Evolutionary conservation across 2,888 invertebrate species (phyloP), one percentile per base, ranked within the genome.

Genomic region (Lasioglossum oenotherae): DNA sequence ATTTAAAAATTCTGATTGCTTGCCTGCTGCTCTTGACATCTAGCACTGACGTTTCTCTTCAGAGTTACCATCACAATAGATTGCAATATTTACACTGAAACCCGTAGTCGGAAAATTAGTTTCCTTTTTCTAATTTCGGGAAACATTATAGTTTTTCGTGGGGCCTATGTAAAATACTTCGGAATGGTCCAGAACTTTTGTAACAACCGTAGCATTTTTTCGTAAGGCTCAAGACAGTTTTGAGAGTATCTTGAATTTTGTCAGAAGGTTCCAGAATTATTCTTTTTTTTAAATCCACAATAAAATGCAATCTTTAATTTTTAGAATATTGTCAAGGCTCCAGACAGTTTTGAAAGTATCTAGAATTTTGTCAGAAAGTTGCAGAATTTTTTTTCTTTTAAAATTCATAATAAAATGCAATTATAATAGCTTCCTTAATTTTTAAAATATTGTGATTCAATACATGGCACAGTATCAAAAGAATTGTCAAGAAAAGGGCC

Each of bases 1-100:
- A 64, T 64, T 64, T 64, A 64, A 64, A 64, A 64, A 31, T 64
- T 64, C 31, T 27, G 31, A 64, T 64, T 64, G 64, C 64, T 64
- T 3, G n/a, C 19, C 23, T 6, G 23, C 23, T 23, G 49, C 31
- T 6, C 31, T 31, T 1, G 2, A 31, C 31, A 16, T 64, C 19
- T 31, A 16, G 31, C 16, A 31, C 31, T 19, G 31, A 19, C 64
- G 16, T 31, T 64, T 10, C 3, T 57, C 57, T n/a, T n/a, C n/a
- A 12, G 4, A 57, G 2, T 12, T n/a, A 57, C 57, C n/a, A 12
- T 12, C 57, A 4, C 57, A n/a, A 12, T 12, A 10, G 8, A 53
- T 53, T 3, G n/a, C n/a, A 12, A 57, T n/a, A 57, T 57, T 57
- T n/a, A n/a, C 10, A 4, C 57, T 10, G 57, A n/a, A 57, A n/a